Evolutionary conservation across 2,888 invertebrate genomes (phyloP).

Genomic region (Junonia oenone): DNA sequence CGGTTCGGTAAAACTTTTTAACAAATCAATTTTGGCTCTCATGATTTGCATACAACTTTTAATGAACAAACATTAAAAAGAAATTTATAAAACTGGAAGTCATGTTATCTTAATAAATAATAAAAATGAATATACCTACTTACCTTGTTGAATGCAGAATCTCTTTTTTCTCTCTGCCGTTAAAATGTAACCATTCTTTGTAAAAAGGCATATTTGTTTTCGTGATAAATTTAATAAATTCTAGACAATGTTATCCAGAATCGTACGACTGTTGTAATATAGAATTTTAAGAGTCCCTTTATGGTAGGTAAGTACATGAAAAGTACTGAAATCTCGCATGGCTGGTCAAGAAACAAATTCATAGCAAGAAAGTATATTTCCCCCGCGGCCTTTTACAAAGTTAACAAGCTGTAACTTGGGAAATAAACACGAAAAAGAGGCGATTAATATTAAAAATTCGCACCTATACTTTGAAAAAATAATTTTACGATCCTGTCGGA

Average conservation of each 20-base stretch:
- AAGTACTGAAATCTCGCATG: constrained; percentile 34
- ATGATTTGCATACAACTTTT: not conserved
- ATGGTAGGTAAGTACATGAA: constrained; percentile 40
- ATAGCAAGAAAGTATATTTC: constrained; percentile 67
- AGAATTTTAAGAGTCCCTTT: constrained; percentile 21
- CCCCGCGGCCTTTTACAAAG: constrained; percentile 69
- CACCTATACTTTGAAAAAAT: constrained; percentile 5
- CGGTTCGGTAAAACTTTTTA: constrained; percentile 18
- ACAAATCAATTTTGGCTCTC: constrained; percentile 16
- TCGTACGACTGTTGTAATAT: not conserved
- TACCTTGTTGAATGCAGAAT: too few species aligned
- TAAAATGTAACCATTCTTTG: too few species aligned
- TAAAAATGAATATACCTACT: too few species aligned
- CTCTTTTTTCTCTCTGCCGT: too few species aligned
- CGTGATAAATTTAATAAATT: too few species aligned
- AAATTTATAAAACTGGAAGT: too few species aligned
- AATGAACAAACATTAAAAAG: too few species aligned
- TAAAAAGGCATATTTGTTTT: too few species aligned
- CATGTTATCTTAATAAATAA: too few species aligned
- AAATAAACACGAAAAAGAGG: constrained; percentile 64
- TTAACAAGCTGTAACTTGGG: constrained; percentile 73
- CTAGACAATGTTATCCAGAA: not conserved
- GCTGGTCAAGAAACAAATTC: constrained; percentile 62
- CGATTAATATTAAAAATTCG: constrained; percentile 51
- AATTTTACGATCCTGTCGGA: not conserved